These are phyloP conservation scores for Nothura maculosa DNA, from an alignment of 2,797 vertebrate genomes.

Conservation along the genomic window DNA sequence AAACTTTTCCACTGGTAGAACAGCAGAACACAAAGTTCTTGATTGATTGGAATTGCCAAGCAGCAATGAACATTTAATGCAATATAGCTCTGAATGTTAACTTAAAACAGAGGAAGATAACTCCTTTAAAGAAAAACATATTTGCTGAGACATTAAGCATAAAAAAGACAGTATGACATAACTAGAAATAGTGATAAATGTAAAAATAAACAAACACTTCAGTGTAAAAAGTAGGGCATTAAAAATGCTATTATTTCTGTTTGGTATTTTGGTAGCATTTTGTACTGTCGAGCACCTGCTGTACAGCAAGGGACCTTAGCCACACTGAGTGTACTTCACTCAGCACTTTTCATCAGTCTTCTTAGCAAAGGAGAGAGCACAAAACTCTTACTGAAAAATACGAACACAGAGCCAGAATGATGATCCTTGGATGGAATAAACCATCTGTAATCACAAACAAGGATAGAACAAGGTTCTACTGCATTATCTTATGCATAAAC, in stretches of 20 bases:
- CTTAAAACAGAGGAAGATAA: constrained; percentile 41
- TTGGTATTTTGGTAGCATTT: constrained; percentile 3
- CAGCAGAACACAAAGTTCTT: constrained; percentile 28
- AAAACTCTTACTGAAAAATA: neutral
- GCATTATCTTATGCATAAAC: neutral
- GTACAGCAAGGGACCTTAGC: neutral
- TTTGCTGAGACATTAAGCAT: constrained; percentile 38
- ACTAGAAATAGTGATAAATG: constrained; percentile 21
- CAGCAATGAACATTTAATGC: constrained; percentile 38
- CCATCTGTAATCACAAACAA: neutral
- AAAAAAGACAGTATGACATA: constrained; percentile 20
- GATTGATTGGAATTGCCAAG: constrained; percentile 67
- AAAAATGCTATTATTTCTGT: neutral
- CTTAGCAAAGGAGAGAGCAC: neutral
- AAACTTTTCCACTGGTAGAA: constrained; percentile 24
- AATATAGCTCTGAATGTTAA: constrained; percentile 41
- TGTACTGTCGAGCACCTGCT: neutral
- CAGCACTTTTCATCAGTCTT: neutral
- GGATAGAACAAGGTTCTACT: neutral
- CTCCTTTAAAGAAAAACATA: constrained; percentile 52
- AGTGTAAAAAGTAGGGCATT: neutral
- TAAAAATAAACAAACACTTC: neutral
- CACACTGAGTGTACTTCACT: neutral
- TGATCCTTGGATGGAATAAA: neutral
- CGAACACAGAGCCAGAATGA: neutral